phyloP scores from a whole-genome alignment of 2,888 invertebrate genomes.

The Eustalomyia histrio region DNA sequence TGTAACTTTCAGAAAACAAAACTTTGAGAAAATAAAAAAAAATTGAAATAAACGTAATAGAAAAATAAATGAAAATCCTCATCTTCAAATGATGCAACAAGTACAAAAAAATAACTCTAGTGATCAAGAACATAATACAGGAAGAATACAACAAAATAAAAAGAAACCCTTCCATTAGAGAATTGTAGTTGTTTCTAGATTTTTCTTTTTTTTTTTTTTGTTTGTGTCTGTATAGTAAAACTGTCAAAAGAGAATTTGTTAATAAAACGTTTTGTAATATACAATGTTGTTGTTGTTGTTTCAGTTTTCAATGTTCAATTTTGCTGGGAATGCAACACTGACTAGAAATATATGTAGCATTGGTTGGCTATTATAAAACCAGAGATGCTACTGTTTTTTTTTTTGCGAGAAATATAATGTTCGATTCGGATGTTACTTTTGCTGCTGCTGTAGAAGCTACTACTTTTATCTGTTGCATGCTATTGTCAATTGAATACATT shows the following conservation, averaged over 20 bases:
- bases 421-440: conserved; percentile 26
- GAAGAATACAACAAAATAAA: conserved; percentile 25
- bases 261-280: conserved; percentile 63
- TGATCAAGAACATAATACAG: background rate
- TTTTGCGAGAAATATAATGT: conserved; percentile 41
- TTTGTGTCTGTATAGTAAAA: conserved; percentile 43
- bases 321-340: conserved; percentile 16
- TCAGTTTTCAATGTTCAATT: conserved; percentile 17
- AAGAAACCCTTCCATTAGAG: conserved; percentile 44
- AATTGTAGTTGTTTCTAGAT: conserved; percentile 38
- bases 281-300: conserved; percentile 53
- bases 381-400: conserved; percentile 51
- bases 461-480: conserved; percentile 50
- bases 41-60: conserved; percentile 12
- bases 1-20: conserved; percentile 45
- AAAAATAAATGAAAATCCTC: conserved; percentile 22
- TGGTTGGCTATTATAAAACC: conserved; percentile 21
- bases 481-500: conserved; percentile 65
- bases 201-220: conserved; percentile 15
- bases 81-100: conserved; percentile 54
- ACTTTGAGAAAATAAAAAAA: conserved; percentile 8
- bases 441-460: conserved; percentile 21
- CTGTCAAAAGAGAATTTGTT: conserved; percentile 65
- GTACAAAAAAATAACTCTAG: background rate
- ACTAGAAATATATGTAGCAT: background rate